Conservation (phyloP, 2,797 vertebrate genomes). For the Meda fulgida region DNA sequence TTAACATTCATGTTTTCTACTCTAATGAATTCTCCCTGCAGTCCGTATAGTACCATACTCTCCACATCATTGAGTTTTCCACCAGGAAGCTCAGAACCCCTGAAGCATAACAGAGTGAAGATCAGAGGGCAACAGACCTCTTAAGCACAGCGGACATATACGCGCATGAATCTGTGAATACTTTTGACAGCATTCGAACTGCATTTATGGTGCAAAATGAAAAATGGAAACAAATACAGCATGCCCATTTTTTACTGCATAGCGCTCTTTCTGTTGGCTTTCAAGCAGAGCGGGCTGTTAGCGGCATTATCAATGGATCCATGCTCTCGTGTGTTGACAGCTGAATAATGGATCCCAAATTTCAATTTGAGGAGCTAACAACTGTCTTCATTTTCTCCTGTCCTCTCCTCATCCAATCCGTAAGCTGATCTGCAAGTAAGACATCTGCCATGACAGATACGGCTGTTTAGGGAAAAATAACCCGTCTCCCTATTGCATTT, state of each 20-base stretch:
- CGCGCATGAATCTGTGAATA: conserved; percentile 37
- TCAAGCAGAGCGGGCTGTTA: conserved; percentile 3
- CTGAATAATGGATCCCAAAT: conserved; percentile 43
- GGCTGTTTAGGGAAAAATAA: conserved; percentile 44
- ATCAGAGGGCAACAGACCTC: conserved; percentile 45
- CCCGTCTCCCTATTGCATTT: conserved; percentile 26
- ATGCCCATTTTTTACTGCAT: conserved; percentile 7
- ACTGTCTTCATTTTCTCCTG: conserved; percentile 22
- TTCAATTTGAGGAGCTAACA: conserved; percentile 33
- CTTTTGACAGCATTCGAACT: conserved; percentile 28
- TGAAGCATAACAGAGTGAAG: conserved; percentile 60
- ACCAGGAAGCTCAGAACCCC: conserved; percentile 60
- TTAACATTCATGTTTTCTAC: conserved; percentile 62
- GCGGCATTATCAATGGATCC: conserved; percentile 26
- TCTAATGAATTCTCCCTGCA: conserved; percentile 50
- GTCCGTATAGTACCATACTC: conserved; percentile 50
- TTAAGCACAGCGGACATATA: conserved; percentile 36
- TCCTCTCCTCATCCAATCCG: conserved; percentile 12
- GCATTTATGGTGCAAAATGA: not conserved
- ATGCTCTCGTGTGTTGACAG: conserved; percentile 15
- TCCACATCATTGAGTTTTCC: conserved; percentile 64
- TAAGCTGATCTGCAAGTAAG: conserved; percentile 33
- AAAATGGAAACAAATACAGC: conserved; percentile 18
- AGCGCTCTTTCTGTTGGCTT: not conserved
- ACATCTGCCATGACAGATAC: conserved; percentile 39